These are phyloP conservation scores for Cenopis cana DNA, from an alignment of 2,888 invertebrate species.

Conservation along the genomic window DNA sequence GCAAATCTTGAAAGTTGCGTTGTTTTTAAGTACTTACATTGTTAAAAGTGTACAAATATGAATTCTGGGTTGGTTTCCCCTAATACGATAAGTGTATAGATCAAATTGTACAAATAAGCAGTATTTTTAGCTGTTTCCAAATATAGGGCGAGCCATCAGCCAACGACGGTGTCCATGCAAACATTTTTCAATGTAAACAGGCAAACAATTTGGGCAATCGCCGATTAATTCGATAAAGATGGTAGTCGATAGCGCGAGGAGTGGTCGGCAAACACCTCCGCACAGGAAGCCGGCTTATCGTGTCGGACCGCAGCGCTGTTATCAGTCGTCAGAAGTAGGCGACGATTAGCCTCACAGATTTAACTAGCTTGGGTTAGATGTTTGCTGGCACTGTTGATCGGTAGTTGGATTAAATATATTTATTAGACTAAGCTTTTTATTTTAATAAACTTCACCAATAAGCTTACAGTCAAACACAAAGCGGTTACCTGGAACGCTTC, in stretches of 20 bases:
- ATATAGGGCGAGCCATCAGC: conserved; percentile 26
- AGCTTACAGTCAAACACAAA: no score
- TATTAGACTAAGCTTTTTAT: no score
- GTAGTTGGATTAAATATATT: no score
- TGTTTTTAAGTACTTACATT: no score
- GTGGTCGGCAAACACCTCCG: conserved; percentile 32
- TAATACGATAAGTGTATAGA: not conserved
- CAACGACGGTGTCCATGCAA: conserved; percentile 1
- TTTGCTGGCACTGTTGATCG: no score
- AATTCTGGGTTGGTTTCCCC: not conserved
- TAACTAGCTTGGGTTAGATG: no score
- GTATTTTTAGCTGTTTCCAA: not conserved
- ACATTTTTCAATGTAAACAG: conserved; percentile 13
- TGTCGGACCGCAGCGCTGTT: conserved; percentile 2
- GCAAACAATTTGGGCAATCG: conserved; percentile 29
- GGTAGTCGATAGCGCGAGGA: conserved; percentile 16
- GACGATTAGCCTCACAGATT: not conserved
- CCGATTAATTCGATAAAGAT: conserved; percentile 4
- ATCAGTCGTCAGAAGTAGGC: conserved; percentile 4
- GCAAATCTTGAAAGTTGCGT: not conserved
- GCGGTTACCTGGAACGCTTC: no score
- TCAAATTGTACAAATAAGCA: not conserved
- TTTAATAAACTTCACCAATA: no score
- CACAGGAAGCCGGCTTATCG: conserved; percentile 38
- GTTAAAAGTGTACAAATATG: not conserved